phyloP scores from a whole-genome alignment of 2,888 invertebrate species.

The Mechanitis messenoides region DNA sequence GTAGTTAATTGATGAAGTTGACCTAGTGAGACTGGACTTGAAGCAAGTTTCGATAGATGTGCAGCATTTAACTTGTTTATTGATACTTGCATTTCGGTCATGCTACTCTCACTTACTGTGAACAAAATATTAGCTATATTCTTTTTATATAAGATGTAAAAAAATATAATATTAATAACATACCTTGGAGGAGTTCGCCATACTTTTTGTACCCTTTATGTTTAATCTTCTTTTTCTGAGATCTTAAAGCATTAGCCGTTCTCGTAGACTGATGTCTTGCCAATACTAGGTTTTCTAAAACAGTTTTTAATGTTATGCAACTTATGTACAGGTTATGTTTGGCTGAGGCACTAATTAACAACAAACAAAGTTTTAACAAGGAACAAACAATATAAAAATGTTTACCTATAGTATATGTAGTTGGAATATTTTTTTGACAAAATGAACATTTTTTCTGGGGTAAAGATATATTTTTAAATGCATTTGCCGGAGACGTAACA shows the following conservation, averaged over 20 bases:
- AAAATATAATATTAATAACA: conserved; percentile 22
- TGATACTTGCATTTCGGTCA: conserved; percentile 80
- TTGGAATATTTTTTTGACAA: conserved; percentile 60
- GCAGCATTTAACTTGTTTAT: conserved; percentile 81
- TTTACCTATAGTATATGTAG: conserved; percentile 54
- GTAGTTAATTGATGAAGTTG: conserved; percentile 76
- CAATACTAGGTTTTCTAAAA: conserved; percentile 53
- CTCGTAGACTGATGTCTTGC: conserved; percentile 64
- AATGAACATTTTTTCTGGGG: conserved; percentile 65
- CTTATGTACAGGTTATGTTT: conserved; percentile 44
- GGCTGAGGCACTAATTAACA: neutral
- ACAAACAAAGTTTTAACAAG: neutral
- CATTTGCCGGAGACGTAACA: conserved; percentile 44
- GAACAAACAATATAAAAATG: conserved; percentile 1
- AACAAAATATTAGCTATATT: conserved; percentile 23
- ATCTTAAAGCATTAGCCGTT: conserved; percentile 55
- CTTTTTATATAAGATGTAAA: conserved; percentile 2
- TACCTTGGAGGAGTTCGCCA: conserved; percentile 83
- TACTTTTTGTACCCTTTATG: conserved; percentile 75
- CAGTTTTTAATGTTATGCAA: conserved; percentile 61
- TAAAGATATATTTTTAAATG: conserved; percentile 38
- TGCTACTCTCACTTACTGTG: conserved; percentile 79
- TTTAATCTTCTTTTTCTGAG: conserved; percentile 62
- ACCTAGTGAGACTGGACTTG: conserved; percentile 74
- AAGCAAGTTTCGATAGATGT: conserved; percentile 80